phyloP scores from a whole-genome alignment of 2,888 invertebrate species.

The Cephus sareptanus region DNA sequence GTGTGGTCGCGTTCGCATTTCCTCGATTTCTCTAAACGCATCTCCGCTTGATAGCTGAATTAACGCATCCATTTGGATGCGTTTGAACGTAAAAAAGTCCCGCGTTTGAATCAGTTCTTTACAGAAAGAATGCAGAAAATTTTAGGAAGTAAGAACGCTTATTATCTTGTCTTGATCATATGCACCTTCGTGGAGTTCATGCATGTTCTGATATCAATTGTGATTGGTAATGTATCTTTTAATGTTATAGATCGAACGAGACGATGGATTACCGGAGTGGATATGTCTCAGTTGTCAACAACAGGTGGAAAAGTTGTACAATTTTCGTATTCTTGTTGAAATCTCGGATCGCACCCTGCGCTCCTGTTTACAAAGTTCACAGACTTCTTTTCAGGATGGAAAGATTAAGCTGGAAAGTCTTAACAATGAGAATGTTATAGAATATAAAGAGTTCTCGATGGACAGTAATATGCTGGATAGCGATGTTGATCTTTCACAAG shows the following conservation, averaged over 20 bases:
- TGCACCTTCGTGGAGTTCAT: not conserved
- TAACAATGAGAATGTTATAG: constrained; percentile 20
- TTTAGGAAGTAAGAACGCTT: not conserved
- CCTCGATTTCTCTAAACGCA: constrained; percentile 9
- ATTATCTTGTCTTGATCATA: not conserved
- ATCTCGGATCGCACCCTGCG: constrained; percentile 46
- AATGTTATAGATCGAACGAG: constrained; percentile 38
- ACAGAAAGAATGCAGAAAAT: not conserved
- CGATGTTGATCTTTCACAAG: constrained; percentile 21
- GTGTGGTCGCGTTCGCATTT: constrained; percentile 24
- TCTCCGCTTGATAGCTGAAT: constrained; percentile 11
- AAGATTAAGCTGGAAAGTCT: constrained; percentile 19
- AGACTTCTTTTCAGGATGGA: not conserved
- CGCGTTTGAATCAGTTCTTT: not conserved
- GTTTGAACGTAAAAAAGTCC: constrained; percentile 15
- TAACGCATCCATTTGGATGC: constrained; percentile 26
- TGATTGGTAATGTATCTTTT: not conserved
- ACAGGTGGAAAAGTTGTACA: constrained; percentile 46
- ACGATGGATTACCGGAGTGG: constrained; percentile 45
- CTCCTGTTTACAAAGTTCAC: constrained; percentile 32
- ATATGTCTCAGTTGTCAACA: constrained; percentile 44
- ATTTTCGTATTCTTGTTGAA: constrained; percentile 48
- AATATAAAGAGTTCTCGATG: constrained; percentile 22
- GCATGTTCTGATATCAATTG: not conserved
- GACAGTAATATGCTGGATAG: constrained; percentile 9